A percentile compares a stretch with the other conserved stretches of the same genome.
phyloP scores from a whole-genome alignment of 1,140 invertebrate species.

The Hycleus cichorii region DNA sequence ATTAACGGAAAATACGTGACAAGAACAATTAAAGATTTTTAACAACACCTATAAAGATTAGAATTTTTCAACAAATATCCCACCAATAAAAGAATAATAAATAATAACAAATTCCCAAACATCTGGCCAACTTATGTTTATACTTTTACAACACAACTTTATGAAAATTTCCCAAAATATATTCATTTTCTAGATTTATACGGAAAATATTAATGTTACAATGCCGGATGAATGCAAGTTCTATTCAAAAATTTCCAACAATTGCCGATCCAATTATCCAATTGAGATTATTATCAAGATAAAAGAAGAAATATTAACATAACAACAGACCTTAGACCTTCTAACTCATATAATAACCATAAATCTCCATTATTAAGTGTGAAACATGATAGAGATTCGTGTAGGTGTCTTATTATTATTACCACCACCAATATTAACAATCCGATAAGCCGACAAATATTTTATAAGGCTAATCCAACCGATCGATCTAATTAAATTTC shows the following conservation, averaged over 20 bases:
- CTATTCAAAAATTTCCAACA: conserved; percentile 7
- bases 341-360: conserved; percentile 15
- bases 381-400: conserved; percentile 15
- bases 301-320: conserved; percentile 9
- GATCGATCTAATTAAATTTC: too few species aligned
- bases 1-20: conserved; percentile 16
- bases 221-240: too few species aligned
- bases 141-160: too few species aligned
- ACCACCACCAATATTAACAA: too few species aligned
- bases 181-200: too few species aligned
- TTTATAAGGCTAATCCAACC: too few species aligned
- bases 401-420: conserved; percentile 1
- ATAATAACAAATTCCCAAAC: not conserved
- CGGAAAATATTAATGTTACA: too few species aligned
- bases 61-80: not conserved
- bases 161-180: too few species aligned
- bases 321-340: conserved; percentile 9
- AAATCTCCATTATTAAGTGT: conserved; percentile 15
- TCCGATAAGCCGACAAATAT: too few species aligned
- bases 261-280: conserved; percentile 22
- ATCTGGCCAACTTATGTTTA: too few species aligned
- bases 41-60: not conserved
- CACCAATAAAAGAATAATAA: not conserved
- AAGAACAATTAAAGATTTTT: conserved; percentile 4
- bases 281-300: not conserved